phyloP scores from a whole-genome alignment of 1,140 invertebrate genomes.

The Drosophila pectinifera region DNA sequence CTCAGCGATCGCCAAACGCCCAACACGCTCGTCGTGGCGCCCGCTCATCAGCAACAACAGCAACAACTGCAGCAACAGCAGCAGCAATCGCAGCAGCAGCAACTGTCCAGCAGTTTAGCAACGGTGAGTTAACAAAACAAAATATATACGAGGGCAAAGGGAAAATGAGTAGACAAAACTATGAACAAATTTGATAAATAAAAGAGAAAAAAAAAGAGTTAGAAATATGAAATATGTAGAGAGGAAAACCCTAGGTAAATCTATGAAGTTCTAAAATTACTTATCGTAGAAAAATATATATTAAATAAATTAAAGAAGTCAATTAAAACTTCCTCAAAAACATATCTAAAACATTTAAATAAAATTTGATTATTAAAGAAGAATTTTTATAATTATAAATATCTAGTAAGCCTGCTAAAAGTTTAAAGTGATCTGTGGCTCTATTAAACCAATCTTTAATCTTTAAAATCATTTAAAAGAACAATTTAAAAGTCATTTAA shows the following conservation, averaged over 20 bases:
- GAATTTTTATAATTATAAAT: too few species aligned
- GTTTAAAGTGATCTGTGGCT: too few species aligned
- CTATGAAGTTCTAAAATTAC: too few species aligned
- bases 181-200: background rate
- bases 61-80: conserved; percentile 41
- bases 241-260: too few species aligned
- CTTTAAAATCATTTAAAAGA: too few species aligned
- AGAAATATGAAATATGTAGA: background rate
- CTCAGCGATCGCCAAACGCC: conserved; percentile 79
- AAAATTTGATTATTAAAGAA: too few species aligned
- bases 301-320: background rate
- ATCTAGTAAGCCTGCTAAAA: too few species aligned
- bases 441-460: too few species aligned
- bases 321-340: background rate
- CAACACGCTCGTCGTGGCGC: conserved; percentile 77
- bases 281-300: background rate
- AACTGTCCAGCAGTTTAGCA: conserved; percentile 66
- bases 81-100: conserved; percentile 43
- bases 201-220: background rate
- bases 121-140: conserved; percentile 60
- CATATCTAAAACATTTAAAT: background rate
- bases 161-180: background rate
- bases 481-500: background rate
- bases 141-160: background rate
- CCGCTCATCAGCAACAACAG: conserved; percentile 34